Percentiles rank a stretch among this genome's conserved stretches.
Evolutionary conservation across 2,888 invertebrate species (phyloP).

Genomic region (Diploptera punctata): DNA sequence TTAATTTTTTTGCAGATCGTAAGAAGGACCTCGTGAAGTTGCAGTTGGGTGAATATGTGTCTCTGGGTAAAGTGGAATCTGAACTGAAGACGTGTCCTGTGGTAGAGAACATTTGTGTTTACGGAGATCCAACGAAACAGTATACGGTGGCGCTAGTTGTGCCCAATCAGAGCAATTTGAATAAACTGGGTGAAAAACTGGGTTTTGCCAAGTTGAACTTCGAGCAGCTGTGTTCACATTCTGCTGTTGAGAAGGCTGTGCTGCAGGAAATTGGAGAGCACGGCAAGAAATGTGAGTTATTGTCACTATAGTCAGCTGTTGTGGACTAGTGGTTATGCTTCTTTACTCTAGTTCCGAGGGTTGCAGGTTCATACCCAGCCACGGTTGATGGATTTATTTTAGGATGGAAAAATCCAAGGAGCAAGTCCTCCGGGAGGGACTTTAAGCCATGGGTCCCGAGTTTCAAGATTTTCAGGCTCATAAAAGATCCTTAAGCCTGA

Average conservation of each 20-base stretch:
- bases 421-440: no score
- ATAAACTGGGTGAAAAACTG: constrained; percentile 73
- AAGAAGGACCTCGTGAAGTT: constrained; percentile 99
- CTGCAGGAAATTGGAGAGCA: constrained; percentile 82
- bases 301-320: no score
- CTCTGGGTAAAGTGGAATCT: constrained; percentile 95
- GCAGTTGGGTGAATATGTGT: constrained; percentile 98
- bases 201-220: constrained; percentile 66
- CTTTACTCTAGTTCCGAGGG: no score
- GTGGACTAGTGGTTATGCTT: no score
- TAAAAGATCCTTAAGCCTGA: no score
- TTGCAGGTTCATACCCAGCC: no score
- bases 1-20: constrained; percentile 75
- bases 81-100: constrained; percentile 92
- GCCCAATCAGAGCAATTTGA: constrained; percentile 75
- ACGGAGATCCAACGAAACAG: constrained; percentile 86
- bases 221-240: constrained; percentile 78
- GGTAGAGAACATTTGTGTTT: constrained; percentile 97
- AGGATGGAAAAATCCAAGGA: no score
- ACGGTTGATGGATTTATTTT: no score
- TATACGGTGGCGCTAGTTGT: constrained; percentile 92
- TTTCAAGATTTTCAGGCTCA: no score
- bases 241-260: constrained; percentile 78
- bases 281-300: constrained; percentile 81
- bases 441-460: no score